Evolutionary conservation across 2,797 vertebrate genomes (phyloP), one percentile per base, ranked within the genome.

Genomic region (Acrossocheilus wenchowensis): DNA sequence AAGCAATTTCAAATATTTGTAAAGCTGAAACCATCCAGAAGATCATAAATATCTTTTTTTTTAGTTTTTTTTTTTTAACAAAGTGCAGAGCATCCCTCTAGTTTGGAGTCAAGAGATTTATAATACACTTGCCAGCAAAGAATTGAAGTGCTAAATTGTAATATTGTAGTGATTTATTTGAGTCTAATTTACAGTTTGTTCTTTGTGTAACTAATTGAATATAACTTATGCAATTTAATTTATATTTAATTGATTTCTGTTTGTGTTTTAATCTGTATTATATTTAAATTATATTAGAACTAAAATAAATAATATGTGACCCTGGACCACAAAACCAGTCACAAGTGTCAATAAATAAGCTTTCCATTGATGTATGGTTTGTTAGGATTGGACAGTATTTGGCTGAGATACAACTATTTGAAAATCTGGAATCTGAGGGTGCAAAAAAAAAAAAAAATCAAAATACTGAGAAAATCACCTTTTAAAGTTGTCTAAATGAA

Each of bases 1-100:
- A 60, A 60, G 75, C 52, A 79, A 86, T 81, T 86, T 86, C 17
- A 71, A 52, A 64, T 52, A 21, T 17, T 74, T 81, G 54, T 52
- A 74, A 66, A 62, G 17, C 78, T 48, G 54, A 81, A 81, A 74
- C 52, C n/a, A 23, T 86, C 69, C 84, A 81, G 78, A 86, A 74
- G 23, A 66, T 74, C 78, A 66, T 86, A 81, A 86, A 73, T 72
- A 54, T 80, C 52, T n/a, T 11, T 21, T 52, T n/a, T n/a, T n/a
- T n/a, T n/a, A n/a, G n/a, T 17, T 52, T 57, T 57, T 1, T 4
- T 4, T 60, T 23, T 62, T 54, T 83, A 39, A 54, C 45, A 78
- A 78, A 85, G 36, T 69, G n/a, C 48, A 57, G 74, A 30, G 9
- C n/a, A 21, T 78, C 17, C n/a, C 45, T 68, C 30, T 30, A 23